Percentiles rank a stretch among this genome's conserved stretches.
These are phyloP conservation scores for fruit fly (Drosophila melanogaster) DNA, from an alignment of 1,140 invertebrate species.

Conservation along the genomic window DNA sequence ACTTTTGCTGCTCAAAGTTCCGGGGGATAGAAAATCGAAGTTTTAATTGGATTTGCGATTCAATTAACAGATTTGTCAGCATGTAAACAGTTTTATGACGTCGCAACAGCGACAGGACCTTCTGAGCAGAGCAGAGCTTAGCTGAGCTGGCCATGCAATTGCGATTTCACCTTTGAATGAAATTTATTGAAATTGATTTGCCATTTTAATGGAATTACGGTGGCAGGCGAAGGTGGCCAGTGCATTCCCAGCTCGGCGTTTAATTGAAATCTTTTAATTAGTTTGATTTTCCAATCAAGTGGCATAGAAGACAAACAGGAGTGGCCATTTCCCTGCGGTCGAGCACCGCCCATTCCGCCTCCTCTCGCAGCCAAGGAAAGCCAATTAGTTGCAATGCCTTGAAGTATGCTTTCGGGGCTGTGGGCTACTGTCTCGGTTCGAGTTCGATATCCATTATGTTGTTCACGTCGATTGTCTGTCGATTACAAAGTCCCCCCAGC, in stretches of 20 bases:
- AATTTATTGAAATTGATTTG: constrained; percentile 83
- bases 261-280: constrained; percentile 84
- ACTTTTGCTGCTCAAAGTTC: constrained; percentile 63
- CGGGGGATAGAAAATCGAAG: constrained; percentile 63
- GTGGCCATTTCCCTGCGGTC: constrained; percentile 22
- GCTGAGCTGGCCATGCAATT: constrained; percentile 31
- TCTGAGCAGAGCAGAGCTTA: constrained; percentile 8
- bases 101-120: constrained; percentile 24
- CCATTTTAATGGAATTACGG: constrained; percentile 73
- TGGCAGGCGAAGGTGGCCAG: constrained; percentile 16
- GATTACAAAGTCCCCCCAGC: constrained; percentile 62
- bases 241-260: constrained; percentile 63
- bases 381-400: constrained; percentile 79
- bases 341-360: constrained; percentile 4
- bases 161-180: constrained; percentile 51
- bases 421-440: constrained; percentile 35
- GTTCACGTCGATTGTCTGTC: constrained; percentile 78
- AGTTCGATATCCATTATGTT: constrained; percentile 73
- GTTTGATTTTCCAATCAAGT: constrained; percentile 84
- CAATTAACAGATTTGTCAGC: constrained; percentile 84
- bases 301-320: constrained; percentile 55
- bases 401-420: constrained; percentile 57
- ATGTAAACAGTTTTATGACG: constrained; percentile 77
- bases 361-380: constrained; percentile 59
- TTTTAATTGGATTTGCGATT: constrained; percentile 84